A percentile compares a stretch with the other conserved stretches of the same genome.
Evolutionary conservation across 64 coral and sea anemone genomes (phyloP).

Genomic region (Stichodactyla helianthus): DNA sequence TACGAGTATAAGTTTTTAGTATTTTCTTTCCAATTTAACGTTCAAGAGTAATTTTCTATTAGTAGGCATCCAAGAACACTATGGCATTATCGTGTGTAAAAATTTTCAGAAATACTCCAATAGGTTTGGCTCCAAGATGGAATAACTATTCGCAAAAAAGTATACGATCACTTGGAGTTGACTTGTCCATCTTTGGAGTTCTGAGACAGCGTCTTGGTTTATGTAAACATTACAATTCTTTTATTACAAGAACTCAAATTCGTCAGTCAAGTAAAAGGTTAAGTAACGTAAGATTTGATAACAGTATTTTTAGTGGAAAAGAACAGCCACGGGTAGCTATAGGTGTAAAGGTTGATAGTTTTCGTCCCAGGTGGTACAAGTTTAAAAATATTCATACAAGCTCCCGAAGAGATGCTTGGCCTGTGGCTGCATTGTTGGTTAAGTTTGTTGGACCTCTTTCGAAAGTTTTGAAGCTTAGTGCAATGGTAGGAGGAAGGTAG

Average conservation of each 20-base stretch:
- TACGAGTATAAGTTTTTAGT: neutral
- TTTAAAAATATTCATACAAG: constrained; percentile 32
- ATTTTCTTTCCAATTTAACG: neutral
- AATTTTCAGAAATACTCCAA: neutral
- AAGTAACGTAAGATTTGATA: neutral
- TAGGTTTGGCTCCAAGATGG: neutral
- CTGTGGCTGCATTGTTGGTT: constrained; percentile 59
- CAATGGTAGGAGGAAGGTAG: constrained; percentile 76
- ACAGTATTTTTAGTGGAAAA: neutral
- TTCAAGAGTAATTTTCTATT: neutral
- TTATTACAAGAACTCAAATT: neutral
- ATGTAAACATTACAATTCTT: neutral
- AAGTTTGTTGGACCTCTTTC: constrained; percentile 72
- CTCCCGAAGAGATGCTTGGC: constrained; percentile 50
- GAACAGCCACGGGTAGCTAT: neutral
- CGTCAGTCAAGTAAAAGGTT: neutral
- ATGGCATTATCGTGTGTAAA: neutral
- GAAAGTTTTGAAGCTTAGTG: constrained; percentile 61
- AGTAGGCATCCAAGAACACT: neutral
- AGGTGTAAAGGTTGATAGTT: neutral
- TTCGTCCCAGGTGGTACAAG: neutral
- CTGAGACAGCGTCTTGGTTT: neutral
- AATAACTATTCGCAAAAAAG: neutral
- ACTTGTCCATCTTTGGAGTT: neutral
- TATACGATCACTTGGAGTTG: neutral